Evolutionary conservation across 2,113 vertebrate species (phyloP).

Genomic region (Vanacampus margaritifer): DNA sequence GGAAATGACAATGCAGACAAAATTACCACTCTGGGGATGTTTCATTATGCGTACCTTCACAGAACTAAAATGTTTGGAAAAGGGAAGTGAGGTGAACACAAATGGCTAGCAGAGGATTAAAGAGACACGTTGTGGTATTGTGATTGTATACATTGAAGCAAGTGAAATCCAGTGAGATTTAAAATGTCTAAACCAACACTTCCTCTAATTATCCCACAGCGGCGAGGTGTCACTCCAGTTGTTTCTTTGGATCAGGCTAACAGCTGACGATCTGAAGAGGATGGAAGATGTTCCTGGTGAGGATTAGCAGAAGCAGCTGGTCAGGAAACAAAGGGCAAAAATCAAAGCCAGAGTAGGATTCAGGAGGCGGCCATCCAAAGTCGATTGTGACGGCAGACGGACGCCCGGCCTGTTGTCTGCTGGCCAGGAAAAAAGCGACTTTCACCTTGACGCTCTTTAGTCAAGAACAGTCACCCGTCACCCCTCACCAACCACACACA

Average conservation of each 20-base stretch:
- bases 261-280: conserved; percentile 28
- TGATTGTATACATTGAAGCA: background rate
- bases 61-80: background rate
- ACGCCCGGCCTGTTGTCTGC: background rate
- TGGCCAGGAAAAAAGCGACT: background rate
- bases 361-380: conserved; percentile 25
- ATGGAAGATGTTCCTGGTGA: conserved; percentile 42
- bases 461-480: background rate
- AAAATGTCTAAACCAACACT: background rate
- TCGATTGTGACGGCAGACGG: conserved; percentile 6
- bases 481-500: background rate
- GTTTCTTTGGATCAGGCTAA: conserved; percentile 30
- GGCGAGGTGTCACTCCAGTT: conserved; percentile 8
- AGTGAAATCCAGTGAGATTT: conserved; percentile 1
- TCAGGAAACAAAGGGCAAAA: conserved; percentile 38
- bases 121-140: background rate
- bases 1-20: background rate
- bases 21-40: background rate
- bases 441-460: background rate
- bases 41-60: background rate
- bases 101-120: background rate
- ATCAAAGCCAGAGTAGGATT: conserved; percentile 31
- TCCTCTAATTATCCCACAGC: background rate
- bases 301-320: conserved; percentile 52
- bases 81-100: background rate